These are phyloP conservation scores for Seladonia tumulorum DNA, from an alignment of 2,888 invertebrate species.

Conservation along the genomic window DNA sequence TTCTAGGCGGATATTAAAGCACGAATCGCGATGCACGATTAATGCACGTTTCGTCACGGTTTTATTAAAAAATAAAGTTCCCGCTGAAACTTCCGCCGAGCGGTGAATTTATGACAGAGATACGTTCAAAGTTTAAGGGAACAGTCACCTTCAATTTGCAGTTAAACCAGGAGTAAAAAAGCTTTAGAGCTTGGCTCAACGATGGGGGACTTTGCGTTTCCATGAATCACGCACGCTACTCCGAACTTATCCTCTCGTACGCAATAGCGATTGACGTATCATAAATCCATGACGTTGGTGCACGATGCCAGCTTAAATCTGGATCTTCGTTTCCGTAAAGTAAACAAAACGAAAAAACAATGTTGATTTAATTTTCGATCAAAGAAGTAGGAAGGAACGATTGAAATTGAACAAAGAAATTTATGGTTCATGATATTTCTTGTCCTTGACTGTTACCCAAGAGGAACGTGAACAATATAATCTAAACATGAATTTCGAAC, in stretches of 20 bases:
- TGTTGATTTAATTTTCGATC: neutral
- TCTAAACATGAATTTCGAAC: too few species aligned
- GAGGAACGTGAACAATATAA: neutral
- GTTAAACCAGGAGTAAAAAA: neutral
- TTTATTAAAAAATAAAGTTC: constrained; percentile 1
- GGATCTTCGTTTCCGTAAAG: neutral
- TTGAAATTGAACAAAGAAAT: neutral
- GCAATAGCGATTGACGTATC: neutral
- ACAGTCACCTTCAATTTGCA: neutral
- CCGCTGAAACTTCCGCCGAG: neutral
- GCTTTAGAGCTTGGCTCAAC: neutral
- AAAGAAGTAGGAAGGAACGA: neutral
- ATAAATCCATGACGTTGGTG: neutral
- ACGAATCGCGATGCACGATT: neutral
- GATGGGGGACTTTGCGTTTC: neutral
- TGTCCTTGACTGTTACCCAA: neutral
- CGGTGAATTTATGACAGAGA: neutral
- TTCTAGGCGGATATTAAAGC: neutral
- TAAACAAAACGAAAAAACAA: too few species aligned
- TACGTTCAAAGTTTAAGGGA: neutral
- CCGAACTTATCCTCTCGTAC: neutral
- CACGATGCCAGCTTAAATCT: neutral
- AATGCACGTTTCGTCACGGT: neutral
- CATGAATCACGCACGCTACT: neutral
- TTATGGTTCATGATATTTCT: too few species aligned